Evolutionary conservation across 2,797 vertebrate species (phyloP), one percentile per base, ranked within the genome.

Genomic region (Sebastes ruberrimus): DNA sequence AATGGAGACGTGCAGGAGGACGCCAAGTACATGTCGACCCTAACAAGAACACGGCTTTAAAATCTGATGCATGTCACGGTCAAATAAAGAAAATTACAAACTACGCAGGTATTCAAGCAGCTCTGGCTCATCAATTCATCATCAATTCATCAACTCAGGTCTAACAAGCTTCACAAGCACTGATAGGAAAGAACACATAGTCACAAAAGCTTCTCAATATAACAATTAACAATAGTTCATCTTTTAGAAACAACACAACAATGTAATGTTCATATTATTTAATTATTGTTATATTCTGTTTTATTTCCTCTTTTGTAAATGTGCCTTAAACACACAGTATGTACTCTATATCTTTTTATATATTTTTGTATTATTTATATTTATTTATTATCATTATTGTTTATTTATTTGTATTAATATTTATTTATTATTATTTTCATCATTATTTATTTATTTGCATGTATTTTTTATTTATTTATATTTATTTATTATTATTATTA

Each of bases 11-110:
- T 68, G 78, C 81, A 69, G 74, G 56, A 83, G 62, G 74, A 74
- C 60, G 91, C 91, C 93, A 90, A 91, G 89, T 77, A 89, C 92
- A 91, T 66, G 80, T 76, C 86, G 79, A 86, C 81, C 85, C 81
- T 72, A 63, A 82, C 82, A 28, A 76, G 71, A 71, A 78, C 76
- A 59, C 25, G 0, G 69, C 38, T 68, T 83, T 72, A 46, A 56
- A 83, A 77, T 74, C 10, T 28, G 65, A 59, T 9, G 30, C 42
- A 64, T n/a, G 53, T 53, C 38, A 38, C 14, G 65, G 16, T 67
- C 16, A 10, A 16, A 74, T 18, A 20, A 33, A 67, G 32, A 60
- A 14, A 76, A 61, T 2, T 11, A 22, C 3, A 33, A 53, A 56
- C 22, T 0, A 18, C 8, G 32, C 63, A 74, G 52, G 49, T 38